Base-by-base conservation (phyloP, 1,140 invertebrate genomes). In the Palaemon carinicauda region DNA sequence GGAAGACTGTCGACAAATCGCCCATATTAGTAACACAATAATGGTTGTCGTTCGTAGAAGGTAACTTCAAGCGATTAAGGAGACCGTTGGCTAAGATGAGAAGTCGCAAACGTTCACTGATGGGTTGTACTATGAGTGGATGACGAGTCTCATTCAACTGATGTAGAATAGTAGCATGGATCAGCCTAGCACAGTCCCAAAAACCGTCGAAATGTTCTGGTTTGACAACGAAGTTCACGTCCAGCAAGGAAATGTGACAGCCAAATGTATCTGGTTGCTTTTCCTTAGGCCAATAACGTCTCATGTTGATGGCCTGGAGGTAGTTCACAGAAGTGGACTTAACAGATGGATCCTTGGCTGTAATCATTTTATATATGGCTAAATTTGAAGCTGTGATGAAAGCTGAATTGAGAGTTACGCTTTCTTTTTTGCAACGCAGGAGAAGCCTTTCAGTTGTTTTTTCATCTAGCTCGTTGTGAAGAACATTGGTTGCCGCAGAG, bases 381-480 rank as follows among this genome's bases (percentile, higher is more conserved):
- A 89, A 73, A 52, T 89, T 89, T 33, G 89, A 87, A 12, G 89
- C 89, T 17, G 89, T 87, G 7, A 87, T 89, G 82, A 89, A 89
- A 24, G 86, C 87, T 9, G 82, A 85, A 52, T 89, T 89, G 15
- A 89, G 80, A 7, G 89, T 89, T 15, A 88, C 87, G 15, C 84
- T 81, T 29, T 89, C 89, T 84, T 82, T 78, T 52, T 87, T 89
- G 65, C 89, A 89, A 0, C 89, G 78, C 56, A 21, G 54, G 17
- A 87, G 50, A 3, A 89, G 80, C 12, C 80, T 85, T 31, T 53
- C 50, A 15, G 89, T 87, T 29, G 87, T 88, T 0, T 41, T 50
- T 50, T 89, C 89, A 33, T 89, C 82, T 19, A 89, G 79, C 51
- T 89, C 89, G 33, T 86, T 31, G 17, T 87, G 89, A 21, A 89